Conservation (phyloP, 2,113 vertebrate genomes). For the Ptyas mucosa region DNA sequence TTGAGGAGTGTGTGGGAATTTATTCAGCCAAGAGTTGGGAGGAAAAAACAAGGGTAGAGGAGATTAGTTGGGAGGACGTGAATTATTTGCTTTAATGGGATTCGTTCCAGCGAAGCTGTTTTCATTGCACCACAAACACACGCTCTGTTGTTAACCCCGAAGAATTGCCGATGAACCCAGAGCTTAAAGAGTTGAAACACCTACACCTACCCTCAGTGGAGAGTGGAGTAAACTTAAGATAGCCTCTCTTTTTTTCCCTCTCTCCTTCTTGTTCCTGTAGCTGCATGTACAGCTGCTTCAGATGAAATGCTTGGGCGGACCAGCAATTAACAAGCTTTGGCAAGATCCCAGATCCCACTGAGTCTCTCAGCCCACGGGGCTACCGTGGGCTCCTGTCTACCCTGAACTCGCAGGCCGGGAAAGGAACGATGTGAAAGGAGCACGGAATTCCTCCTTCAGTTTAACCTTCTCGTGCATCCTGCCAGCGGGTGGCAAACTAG, state of each 20-base stretch:
- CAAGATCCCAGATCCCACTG: background rate
- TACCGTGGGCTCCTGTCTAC: background rate
- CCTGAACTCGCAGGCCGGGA: background rate
- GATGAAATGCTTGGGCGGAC: background rate
- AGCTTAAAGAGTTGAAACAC: background rate
- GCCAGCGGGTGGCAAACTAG: background rate
- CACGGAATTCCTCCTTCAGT: background rate
- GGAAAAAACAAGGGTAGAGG: background rate
- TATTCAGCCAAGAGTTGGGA: background rate
- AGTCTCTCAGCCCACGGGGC: background rate
- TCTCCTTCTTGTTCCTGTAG: background rate
- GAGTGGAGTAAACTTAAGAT: background rate
- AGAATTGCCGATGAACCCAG: background rate
- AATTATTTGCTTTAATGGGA: background rate
- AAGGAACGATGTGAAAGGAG: background rate
- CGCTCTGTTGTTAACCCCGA: background rate
- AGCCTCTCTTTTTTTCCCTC: background rate
- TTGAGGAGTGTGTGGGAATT: background rate
- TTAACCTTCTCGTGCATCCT: background rate
- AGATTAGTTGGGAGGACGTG: background rate
- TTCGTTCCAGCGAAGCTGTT: background rate
- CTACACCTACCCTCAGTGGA: background rate
- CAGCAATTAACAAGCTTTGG: background rate
- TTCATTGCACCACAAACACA: background rate
- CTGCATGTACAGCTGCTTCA: background rate